phyloP scores from a whole-genome alignment of 2,113 vertebrate species.

The Varanus salvator region DNA sequence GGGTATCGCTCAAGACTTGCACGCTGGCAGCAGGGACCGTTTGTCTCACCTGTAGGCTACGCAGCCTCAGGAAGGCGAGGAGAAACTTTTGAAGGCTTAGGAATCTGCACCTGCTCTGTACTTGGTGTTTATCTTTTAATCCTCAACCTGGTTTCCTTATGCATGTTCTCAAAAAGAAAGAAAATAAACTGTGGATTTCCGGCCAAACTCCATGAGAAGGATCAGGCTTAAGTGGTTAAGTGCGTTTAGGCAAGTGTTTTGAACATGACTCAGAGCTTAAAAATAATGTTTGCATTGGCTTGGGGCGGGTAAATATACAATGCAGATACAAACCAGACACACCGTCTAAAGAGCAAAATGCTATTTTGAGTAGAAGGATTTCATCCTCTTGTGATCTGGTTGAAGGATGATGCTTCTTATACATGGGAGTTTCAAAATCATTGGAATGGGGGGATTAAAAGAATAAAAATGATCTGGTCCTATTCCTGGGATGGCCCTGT shows the following conservation, averaged over 20 bases:
- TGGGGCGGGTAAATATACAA: constrained; percentile 67
- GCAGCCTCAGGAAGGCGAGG: constrained; percentile 48
- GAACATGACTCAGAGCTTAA: constrained; percentile 60
- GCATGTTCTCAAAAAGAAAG: neutral
- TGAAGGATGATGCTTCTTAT: neutral
- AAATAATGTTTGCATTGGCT: constrained; percentile 73
- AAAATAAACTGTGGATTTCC: constrained; percentile 42
- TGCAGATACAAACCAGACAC: constrained; percentile 64
- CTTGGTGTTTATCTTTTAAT: constrained; percentile 52
- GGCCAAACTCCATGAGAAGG: constrained; percentile 29
- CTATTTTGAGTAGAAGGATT: constrained; percentile 43
- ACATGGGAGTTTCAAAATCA: neutral
- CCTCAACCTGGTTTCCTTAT: constrained; percentile 36
- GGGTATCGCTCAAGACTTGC: constrained; percentile 75
- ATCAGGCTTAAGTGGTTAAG: constrained; percentile 61
- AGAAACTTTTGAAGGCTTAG: constrained; percentile 54
- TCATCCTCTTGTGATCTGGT: constrained; percentile 1
- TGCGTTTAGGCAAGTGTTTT: constrained; percentile 62
- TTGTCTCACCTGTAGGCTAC: constrained; percentile 74
- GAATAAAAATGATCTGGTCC: too few relatives aligned
- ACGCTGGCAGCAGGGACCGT: constrained; percentile 61
- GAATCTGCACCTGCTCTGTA: constrained; percentile 50
- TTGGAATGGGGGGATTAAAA: neutral
- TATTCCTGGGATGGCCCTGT: neutral
- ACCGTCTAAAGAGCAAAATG: constrained; percentile 22